Evolutionary conservation across 2,113 vertebrate species (phyloP).

Genomic region (Gila orcuttii): DNA sequence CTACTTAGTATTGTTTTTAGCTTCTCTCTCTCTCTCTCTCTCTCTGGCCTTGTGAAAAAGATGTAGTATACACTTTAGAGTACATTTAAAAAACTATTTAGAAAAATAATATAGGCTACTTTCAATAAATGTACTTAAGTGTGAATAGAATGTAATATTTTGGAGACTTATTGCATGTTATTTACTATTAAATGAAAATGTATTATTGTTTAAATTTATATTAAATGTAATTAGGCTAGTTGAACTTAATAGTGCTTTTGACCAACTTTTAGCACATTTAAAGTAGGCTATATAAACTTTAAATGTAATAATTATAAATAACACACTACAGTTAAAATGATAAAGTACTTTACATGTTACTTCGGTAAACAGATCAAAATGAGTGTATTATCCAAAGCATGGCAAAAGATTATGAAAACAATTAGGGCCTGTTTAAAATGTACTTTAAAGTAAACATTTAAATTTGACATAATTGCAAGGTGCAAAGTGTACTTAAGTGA

Average conservation of each 20-base stretch:
- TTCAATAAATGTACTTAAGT: not conserved
- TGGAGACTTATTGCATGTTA: not conserved
- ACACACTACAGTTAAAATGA: not conserved
- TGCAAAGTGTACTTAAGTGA: no score
- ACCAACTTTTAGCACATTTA: not conserved
- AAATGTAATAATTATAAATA: not conserved
- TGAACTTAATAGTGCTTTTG: not conserved
- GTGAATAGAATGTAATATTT: not conserved
- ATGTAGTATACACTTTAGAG: not conserved
- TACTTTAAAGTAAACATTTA: not conserved
- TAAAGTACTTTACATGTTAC: not conserved
- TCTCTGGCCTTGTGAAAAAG: not conserved
- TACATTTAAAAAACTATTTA: not conserved
- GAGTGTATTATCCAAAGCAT: not conserved
- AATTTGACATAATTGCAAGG: no score
- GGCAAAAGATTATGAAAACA: not conserved
- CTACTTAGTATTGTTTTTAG: no score
- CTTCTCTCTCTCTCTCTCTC: not conserved
- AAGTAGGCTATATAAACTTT: not conserved
- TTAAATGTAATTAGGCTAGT: not conserved
- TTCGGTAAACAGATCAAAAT: not conserved
- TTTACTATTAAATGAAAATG: not conserved
- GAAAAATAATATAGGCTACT: not conserved
- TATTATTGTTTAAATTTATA: not conserved
- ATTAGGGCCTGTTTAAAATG: not conserved